Base-by-base conservation (phyloP, 1,140 invertebrate genomes). In the Drosophila saltans region DNA sequence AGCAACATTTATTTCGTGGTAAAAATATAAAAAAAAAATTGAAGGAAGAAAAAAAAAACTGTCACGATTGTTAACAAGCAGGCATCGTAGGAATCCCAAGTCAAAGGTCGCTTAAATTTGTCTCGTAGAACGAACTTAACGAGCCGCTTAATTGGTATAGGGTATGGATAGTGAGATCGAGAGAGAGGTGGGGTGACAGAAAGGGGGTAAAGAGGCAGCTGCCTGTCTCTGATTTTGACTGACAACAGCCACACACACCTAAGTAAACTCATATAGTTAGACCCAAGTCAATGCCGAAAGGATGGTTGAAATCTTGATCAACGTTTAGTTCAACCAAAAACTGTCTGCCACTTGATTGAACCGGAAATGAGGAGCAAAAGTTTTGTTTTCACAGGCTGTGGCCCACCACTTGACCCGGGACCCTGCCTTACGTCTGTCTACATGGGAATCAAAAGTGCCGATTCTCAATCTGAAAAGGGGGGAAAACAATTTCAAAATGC, bases 21-120 rank as follows among this genome's bases (percentile, higher is more conserved):
- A 88, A 89, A 83, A 88, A 88, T 16, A 80, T 83, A 89, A 83
- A 68, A 65, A 88, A 83, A 86, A 69, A 74, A 45, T 45, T 68
- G 69, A 71, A 74, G 78, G 52, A 78, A 75, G 45, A 66, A 45
- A 69, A 69, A 57, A 61, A 71, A 81, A 75, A 80, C 84, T 88
- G 83, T 89, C 83, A 88, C 83, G 83, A 80, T 60, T 74, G 74
- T 73, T 88, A 88, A 89, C 83, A 84, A 86, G 83, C 85, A 75
- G 45, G 45, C 21, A 52, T 52, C 45, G 33, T 52, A 52, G 21
- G 45, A 10, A 52, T 52, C 21, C 36, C 69, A 67, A 88, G 83
- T 88, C 83, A 88, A 88, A 89, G 83, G 83, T 88, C 83, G 77
- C 68, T 73, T 80, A 88, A 86, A 88, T 88, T 88, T 88, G 84